These are phyloP conservation scores for Sinodicranocentrus sp. DNA, from an alignment of 2,888 invertebrate genomes.

Conservation along the genomic window DNA sequence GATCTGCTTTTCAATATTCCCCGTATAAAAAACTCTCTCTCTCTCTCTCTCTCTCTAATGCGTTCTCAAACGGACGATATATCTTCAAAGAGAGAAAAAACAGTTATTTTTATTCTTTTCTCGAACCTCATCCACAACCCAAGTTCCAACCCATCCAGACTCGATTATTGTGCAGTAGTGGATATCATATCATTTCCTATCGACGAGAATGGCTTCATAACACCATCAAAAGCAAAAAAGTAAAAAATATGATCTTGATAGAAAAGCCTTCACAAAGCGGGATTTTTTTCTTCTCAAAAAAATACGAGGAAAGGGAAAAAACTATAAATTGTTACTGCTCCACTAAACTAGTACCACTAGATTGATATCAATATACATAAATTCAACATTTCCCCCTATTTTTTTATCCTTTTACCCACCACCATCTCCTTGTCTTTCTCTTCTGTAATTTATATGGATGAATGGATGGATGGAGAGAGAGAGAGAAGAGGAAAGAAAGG, in stretches of 20 bases:
- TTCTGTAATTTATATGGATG: conserved; percentile 50
- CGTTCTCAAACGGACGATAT: no score
- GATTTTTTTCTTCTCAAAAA: not conserved
- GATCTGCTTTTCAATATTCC: no score
- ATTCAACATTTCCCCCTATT: conserved; percentile 17
- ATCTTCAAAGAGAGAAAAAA: no score
- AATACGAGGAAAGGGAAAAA: not conserved
- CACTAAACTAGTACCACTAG: conserved; percentile 24
- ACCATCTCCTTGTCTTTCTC: conserved; percentile 3
- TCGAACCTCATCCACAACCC: not conserved
- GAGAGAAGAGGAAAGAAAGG: conserved; percentile 21
- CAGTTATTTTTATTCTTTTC: no score
- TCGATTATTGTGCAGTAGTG: no score
- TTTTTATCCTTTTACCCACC: not conserved
- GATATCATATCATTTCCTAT: no score
- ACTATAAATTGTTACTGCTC: conserved; percentile 19
- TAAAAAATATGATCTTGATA: not conserved
- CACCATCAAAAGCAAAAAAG: not conserved
- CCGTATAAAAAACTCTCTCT: no score
- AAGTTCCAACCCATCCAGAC: not conserved
- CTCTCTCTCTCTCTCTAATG: no score
- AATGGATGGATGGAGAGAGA: conserved; percentile 36
- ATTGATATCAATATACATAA: conserved; percentile 47
- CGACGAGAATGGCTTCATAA: no score
- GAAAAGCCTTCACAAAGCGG: not conserved